Percentiles rank a stretch among this genome's conserved stretches.
These are phyloP conservation scores for Agrilus biguttatus DNA, from an alignment of 2,888 invertebrate genomes.

Conservation along the genomic window DNA sequence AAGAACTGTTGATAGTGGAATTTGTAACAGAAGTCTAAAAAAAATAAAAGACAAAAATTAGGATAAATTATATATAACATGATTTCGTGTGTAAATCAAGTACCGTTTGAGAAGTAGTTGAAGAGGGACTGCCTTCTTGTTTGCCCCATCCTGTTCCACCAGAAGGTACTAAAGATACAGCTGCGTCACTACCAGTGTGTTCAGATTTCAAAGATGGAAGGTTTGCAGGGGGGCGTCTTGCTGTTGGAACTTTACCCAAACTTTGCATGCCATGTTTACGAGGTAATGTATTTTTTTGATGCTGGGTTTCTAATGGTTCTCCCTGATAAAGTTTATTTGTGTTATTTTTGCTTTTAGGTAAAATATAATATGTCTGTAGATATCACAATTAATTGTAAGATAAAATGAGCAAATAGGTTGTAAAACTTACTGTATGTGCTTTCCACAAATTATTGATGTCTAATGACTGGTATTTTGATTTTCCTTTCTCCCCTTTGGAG, in stretches of 20 bases:
- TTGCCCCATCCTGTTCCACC: constrained; percentile 69
- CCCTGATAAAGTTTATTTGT: constrained; percentile 39
- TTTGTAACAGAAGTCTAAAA: constrained; percentile 14
- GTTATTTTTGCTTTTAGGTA: not conserved
- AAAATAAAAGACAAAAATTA: constrained; percentile 6
- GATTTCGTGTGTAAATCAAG: not conserved
- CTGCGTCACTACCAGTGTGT: constrained; percentile 63
- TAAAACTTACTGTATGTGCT: constrained; percentile 58
- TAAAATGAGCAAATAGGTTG: constrained; percentile 1
- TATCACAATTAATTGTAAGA: not conserved
- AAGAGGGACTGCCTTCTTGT: constrained; percentile 35
- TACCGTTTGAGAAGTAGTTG: constrained; percentile 25
- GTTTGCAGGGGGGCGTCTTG: constrained; percentile 96
- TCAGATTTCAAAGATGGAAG: constrained; percentile 98
- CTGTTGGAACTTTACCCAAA: constrained; percentile 97
- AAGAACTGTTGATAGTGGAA: constrained; percentile 17
- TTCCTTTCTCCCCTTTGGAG: constrained; percentile 76
- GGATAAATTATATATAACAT: not conserved
- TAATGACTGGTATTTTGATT: constrained; percentile 91
- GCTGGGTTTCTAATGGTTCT: constrained; percentile 75
- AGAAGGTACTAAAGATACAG: constrained; percentile 62
- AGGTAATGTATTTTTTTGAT: constrained; percentile 76
- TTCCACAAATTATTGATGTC: constrained; percentile 97
- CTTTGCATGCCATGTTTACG: constrained; percentile 99
- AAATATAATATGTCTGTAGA: not conserved